phyloP scores from a whole-genome alignment of 2,797 vertebrate genomes.

The Pampus argenteus region DNA sequence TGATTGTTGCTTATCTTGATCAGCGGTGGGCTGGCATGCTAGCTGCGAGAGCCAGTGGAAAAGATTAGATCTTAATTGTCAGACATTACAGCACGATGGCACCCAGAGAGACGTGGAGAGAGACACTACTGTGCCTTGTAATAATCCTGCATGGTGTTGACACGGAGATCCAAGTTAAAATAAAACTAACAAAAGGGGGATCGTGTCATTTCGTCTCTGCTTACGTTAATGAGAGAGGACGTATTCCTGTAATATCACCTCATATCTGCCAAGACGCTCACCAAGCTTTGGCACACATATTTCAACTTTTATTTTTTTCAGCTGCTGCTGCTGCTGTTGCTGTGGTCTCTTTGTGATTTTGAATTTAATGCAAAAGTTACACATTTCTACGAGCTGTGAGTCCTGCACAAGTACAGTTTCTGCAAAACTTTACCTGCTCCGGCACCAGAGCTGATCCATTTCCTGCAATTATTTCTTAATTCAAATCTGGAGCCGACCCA shows the following conservation, averaged over 20 bases:
- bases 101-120: slow-evolving; percentile 50
- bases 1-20: slow-evolving; percentile 70
- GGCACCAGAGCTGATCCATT: no score
- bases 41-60: slow-evolving; percentile 61
- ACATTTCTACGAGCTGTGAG: no score
- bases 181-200: slow-evolving; percentile 34
- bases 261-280: slow-evolving; percentile 32
- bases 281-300: slow-evolving; percentile 20
- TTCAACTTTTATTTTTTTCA: not conserved
- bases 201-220: slow-evolving; percentile 50
- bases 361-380: no score
- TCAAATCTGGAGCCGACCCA: not conserved
- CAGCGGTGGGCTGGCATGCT: slow-evolving; percentile 50
- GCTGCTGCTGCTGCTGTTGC: not conserved
- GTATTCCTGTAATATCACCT: slow-evolving; percentile 45
- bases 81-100: slow-evolving; percentile 66
- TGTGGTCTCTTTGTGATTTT: no score
- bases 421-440: no score
- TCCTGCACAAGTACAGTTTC: no score
- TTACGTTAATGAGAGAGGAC: slow-evolving; percentile 58
- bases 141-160: slow-evolving; percentile 55
- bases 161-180: slow-evolving; percentile 52
- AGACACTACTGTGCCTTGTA: slow-evolving; percentile 54
- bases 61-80: slow-evolving; percentile 77
- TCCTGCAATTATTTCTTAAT: not conserved